A percentile compares a stretch with the other conserved stretches of the same genome.
Evolutionary conservation across 2,113 vertebrate genomes (phyloP).

Genomic region (Gambusia holbrooki): DNA sequence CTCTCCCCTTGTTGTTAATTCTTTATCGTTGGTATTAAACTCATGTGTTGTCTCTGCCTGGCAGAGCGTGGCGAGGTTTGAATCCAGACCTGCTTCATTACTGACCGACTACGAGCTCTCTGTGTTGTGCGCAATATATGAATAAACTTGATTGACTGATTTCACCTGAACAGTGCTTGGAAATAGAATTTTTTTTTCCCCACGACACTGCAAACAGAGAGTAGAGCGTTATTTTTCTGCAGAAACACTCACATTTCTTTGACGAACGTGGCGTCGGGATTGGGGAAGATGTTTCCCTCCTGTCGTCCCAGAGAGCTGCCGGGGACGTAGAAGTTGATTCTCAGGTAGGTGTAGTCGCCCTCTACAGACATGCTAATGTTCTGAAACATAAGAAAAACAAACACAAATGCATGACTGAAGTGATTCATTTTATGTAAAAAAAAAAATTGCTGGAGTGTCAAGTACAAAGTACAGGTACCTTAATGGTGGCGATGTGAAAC

Average conservation of each 20-base stretch:
- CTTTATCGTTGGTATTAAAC: too few species aligned
- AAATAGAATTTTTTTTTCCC: too few species aligned
- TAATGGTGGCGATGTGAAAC: conserved; percentile 97
- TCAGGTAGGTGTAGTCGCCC: conserved; percentile 94
- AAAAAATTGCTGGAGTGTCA: too few species aligned
- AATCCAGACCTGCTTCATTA: too few species aligned
- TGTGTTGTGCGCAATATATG: too few species aligned
- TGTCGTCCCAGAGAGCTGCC: conserved; percentile 93
- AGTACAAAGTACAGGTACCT: conserved; percentile 75
- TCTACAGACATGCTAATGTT: conserved; percentile 98
- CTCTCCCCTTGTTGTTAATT: too few species aligned
- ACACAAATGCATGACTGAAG: neutral
- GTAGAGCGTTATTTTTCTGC: neutral
- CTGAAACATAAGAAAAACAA: conserved; percentile 56
- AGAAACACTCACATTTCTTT: conserved; percentile 88
- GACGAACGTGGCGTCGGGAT: conserved; percentile 94
- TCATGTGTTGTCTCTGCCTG: too few species aligned
- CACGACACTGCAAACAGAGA: neutral
- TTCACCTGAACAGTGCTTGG: too few species aligned
- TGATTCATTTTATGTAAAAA: neutral
- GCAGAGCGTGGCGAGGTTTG: too few species aligned
- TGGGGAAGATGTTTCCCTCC: conserved; percentile 94
- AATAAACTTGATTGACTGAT: too few species aligned
- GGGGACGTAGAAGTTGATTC: conserved; percentile 96
- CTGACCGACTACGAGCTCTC: too few species aligned